Evolutionary conservation across 1,140 invertebrate species (phyloP).

Genomic region (Aricia agestis): DNA sequence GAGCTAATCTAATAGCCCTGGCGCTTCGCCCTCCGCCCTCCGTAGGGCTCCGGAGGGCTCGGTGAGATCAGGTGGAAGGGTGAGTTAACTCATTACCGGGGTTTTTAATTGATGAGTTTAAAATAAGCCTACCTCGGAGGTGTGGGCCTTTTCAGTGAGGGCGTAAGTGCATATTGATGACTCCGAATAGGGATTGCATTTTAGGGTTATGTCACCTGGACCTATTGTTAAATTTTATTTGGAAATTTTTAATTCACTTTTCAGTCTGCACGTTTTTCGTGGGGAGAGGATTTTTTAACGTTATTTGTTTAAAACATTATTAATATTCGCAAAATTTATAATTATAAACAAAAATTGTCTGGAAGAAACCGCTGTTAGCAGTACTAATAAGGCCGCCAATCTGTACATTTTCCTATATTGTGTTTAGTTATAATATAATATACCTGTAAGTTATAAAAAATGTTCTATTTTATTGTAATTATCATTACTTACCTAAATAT

Average conservation of each 20-base stretch:
- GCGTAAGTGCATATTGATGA: not conserved
- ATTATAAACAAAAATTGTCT: too few relatives aligned
- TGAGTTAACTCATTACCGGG: not conserved
- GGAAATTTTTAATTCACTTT: not conserved
- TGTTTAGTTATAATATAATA: too few relatives aligned
- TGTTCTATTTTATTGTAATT: too few relatives aligned
- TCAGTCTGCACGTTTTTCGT: not conserved
- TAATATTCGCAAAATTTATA: too few relatives aligned
- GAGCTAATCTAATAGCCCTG: conserved; percentile 23
- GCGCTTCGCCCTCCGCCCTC: conserved; percentile 4
- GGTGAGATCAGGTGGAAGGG: conserved; percentile 26
- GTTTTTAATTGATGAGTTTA: conserved; percentile 18
- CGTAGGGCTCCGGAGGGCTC: conserved; percentile 18
- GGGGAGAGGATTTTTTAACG: not conserved
- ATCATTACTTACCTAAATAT: too few relatives aligned
- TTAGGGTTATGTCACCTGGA: not conserved
- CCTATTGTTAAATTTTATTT: not conserved
- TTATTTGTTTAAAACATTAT: too few relatives aligned
- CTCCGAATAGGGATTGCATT: not conserved
- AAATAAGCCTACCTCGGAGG: conserved; percentile 1
- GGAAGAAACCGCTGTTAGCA: too few relatives aligned
- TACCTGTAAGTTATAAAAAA: too few relatives aligned
- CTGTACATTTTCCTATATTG: too few relatives aligned
- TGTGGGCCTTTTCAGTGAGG: not conserved
- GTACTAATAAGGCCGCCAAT: too few relatives aligned